Percentiles rank a stretch among this genome's conserved stretches.
These are phyloP conservation scores for Rhodeus uyekii DNA, from an alignment of 2,797 vertebrate genomes.

Conservation along the genomic window DNA sequence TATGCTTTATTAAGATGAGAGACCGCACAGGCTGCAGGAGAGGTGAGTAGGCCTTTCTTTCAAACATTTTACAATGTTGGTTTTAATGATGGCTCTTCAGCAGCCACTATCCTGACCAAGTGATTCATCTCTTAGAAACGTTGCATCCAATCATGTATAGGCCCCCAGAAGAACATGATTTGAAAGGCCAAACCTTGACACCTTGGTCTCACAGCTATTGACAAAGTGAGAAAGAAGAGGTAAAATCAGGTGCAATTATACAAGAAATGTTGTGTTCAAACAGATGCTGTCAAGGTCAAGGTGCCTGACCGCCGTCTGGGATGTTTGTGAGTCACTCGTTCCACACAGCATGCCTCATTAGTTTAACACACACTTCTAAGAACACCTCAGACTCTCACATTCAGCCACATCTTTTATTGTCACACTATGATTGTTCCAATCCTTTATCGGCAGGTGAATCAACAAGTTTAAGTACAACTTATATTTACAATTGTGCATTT, in stretches of 20 bases:
- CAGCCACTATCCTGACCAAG: neutral
- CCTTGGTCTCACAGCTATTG: neutral
- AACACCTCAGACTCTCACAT: conserved; percentile 17
- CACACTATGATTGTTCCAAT: conserved; percentile 9
- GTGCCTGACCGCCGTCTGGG: neutral
- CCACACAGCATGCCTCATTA: conserved; percentile 42
- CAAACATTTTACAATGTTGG: neutral
- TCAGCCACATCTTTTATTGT: conserved; percentile 23
- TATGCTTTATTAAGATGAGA: conserved; percentile 6
- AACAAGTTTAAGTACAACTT: neutral
- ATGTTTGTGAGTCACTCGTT: conserved; percentile 27
- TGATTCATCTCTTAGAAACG: conserved; percentile 10
- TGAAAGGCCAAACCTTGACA: conserved; percentile 1
- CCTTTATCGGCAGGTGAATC: neutral
- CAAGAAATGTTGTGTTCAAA: conserved; percentile 8
- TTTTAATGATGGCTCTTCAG: conserved; percentile 26
- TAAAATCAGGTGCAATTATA: neutral
- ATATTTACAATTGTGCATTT: neutral
- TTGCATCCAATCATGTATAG: neutral
- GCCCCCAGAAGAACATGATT: neutral
- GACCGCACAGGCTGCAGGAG: neutral
- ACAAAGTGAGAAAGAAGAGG: conserved; percentile 4
- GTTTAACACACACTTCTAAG: conserved; percentile 11
- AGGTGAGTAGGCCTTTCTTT: conserved; percentile 28
- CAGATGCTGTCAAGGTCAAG: conserved; percentile 3